Conservation (phyloP, 2,888 invertebrate genomes). For the Pterostichus niger region DNA sequence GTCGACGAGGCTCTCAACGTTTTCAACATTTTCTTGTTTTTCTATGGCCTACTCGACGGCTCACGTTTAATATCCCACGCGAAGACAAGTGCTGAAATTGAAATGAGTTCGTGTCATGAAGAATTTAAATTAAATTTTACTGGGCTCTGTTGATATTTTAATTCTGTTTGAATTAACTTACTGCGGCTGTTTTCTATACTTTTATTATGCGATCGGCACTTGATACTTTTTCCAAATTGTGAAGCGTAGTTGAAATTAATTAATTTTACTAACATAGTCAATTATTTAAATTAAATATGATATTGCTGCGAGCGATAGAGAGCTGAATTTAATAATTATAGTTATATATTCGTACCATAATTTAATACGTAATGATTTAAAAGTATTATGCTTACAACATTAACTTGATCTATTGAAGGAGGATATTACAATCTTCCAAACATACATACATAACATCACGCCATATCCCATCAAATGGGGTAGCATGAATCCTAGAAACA, state of each 20-base stretch:
- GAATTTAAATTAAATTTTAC: conserved; percentile 45
- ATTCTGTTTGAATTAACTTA: conserved; percentile 21
- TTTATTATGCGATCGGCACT: neutral
- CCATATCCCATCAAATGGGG: too few species aligned
- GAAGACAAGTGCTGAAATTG: conserved; percentile 39
- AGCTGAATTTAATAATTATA: too few species aligned
- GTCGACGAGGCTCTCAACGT: neutral
- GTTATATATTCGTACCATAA: too few species aligned
- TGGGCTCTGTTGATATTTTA: conserved; percentile 9
- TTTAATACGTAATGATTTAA: too few species aligned
- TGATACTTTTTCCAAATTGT: neutral
- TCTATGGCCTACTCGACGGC: conserved; percentile 47
- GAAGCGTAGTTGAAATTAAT: neutral
- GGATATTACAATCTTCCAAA: too few species aligned
- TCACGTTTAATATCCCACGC: conserved; percentile 18
- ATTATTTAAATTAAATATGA: neutral
- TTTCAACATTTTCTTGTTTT: conserved; percentile 34
- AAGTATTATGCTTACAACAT: too few species aligned
- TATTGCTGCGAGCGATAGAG: too few species aligned
- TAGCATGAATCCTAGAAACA: too few species aligned
- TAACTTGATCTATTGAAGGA: too few species aligned
- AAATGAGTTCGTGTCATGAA: conserved; percentile 35
- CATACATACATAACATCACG: too few species aligned
- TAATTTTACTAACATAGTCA: neutral
- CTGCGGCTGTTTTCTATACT: neutral